phyloP scores from a whole-genome alignment of 2,888 invertebrate genomes.

The Plebejus argus region DNA sequence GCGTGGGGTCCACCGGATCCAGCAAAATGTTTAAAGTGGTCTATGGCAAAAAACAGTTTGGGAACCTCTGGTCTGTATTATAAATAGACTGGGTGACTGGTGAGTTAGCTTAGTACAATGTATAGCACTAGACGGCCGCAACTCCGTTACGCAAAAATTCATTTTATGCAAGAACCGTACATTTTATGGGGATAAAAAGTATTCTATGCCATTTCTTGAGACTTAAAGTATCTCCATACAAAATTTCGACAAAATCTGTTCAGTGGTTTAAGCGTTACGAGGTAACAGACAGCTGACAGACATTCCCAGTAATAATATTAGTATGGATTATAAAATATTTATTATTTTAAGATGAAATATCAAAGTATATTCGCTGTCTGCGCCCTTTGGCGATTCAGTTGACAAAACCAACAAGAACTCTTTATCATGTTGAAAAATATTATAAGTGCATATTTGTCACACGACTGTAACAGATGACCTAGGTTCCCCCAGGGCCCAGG shows the following conservation, averaged over 20 bases:
- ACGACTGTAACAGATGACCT: slow-evolving; percentile 15
- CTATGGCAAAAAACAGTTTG: too few species aligned
- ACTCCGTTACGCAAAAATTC: not conserved
- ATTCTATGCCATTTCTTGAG: too few species aligned
- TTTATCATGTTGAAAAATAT: slow-evolving; percentile 11
- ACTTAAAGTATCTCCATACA: not conserved
- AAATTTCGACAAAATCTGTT: too few species aligned
- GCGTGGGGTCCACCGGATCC: too few species aligned
- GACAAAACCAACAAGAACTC: not conserved
- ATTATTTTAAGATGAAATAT: too few species aligned
- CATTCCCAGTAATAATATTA: not conserved
- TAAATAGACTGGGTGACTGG: not conserved
- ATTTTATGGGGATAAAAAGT: too few species aligned
- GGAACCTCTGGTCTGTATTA: not conserved
- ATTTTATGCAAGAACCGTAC: too few species aligned
- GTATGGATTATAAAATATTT: too few species aligned
- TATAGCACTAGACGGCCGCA: not conserved
- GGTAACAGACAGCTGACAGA: too few species aligned
- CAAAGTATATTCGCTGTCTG: not conserved
- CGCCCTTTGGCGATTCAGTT: not conserved
- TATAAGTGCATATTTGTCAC: slow-evolving; percentile 16
- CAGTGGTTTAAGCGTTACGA: too few species aligned
- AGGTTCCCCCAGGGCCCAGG: slow-evolving; percentile 11
- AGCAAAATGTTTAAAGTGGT: too few species aligned
- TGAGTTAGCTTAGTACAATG: not conserved